Evolutionary conservation across 2,888 invertebrate species (phyloP).

Genomic region (Laspeyria flexula): DNA sequence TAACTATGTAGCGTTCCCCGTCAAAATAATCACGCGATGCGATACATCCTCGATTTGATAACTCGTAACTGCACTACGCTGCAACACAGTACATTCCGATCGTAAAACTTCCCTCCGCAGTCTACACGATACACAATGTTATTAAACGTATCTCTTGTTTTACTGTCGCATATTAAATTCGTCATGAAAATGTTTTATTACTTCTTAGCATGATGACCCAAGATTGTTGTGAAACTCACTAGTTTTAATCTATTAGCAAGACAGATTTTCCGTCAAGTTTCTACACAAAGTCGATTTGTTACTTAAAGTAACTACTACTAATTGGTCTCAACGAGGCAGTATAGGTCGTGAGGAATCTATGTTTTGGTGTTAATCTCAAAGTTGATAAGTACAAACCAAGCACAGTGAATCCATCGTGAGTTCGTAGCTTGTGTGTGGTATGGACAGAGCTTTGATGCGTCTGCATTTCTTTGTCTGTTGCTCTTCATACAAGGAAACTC

Average conservation of each 20-base stretch:
- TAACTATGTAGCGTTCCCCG: constrained; percentile 40
- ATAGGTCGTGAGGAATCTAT: too few relatives aligned
- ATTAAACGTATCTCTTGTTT: constrained; percentile 63
- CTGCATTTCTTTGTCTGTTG: not conserved
- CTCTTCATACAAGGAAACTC: not conserved
- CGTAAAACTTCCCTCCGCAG: constrained; percentile 63
- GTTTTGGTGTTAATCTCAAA: too few relatives aligned
- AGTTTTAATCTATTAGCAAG: not conserved
- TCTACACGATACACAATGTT: constrained; percentile 56
- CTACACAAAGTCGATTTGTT: too few relatives aligned
- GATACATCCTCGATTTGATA: constrained; percentile 64
- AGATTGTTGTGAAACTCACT: constrained; percentile 34
- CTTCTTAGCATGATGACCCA: constrained; percentile 36
- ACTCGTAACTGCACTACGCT: constrained; percentile 51
- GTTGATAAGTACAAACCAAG: too few relatives aligned
- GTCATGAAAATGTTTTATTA: constrained; percentile 56
- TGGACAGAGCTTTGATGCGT: too few relatives aligned
- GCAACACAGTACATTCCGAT: constrained; percentile 39
- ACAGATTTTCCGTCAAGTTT: too few relatives aligned
- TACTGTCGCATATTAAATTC: constrained; percentile 66
- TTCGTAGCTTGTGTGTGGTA: too few relatives aligned
- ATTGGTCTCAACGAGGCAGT: too few relatives aligned
- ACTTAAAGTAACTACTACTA: too few relatives aligned
- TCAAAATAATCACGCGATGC: constrained; percentile 62
- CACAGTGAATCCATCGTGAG: too few relatives aligned